Base-by-base conservation (phyloP, 2,113 vertebrate genomes). In the Notechis scutatus region DNA sequence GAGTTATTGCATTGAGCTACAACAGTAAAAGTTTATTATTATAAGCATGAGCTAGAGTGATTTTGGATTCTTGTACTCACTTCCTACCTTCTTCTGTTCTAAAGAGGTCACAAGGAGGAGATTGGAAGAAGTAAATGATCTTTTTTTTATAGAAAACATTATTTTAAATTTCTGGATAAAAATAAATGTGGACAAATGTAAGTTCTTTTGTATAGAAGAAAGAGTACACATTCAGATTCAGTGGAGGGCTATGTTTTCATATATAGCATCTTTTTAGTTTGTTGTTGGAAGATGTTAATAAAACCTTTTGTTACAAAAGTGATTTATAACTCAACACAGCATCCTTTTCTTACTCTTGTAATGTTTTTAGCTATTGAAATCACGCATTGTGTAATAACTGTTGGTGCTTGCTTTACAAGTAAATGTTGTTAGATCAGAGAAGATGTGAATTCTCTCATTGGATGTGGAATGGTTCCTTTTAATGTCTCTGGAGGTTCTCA, bases 301-400 rank as follows among this genome's bases (percentile, higher is more conserved):
- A 26, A 91, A 95, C 91, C 93, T 50, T 97, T 96, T 96, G 94
- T 96, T 91, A 95, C 93, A 50, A 57, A 94, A 93, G 91, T 96
- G 96, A 93, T 95, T 94, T 95, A 88, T 91, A 91, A 94, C 88
- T 92, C 61, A 94, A 94, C 74, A 85, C 91, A 96, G 88, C 89
- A 96, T 96, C 81, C 92, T 96, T 88, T 92, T 92, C 59, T 47
- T 92, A 87, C 92, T 92, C 88, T 91, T 81, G 91, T 85, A 93
- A 29, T 87, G 4, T 39, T 93, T 94, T 96, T 92, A 95, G 95
- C 93, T 93, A 87, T 85, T 2, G 0, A 0, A 94, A 92, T 89
- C 94, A 91, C 86, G 3, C 3, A 20, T 89, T 92, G 74, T 85
- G n/a, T 95, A 52, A 93, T 95, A 87, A 95, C 93, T 95, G 95